Conservation (phyloP, 2,113 vertebrate genomes). For the Brachyhypopomus gauderio region DNA sequence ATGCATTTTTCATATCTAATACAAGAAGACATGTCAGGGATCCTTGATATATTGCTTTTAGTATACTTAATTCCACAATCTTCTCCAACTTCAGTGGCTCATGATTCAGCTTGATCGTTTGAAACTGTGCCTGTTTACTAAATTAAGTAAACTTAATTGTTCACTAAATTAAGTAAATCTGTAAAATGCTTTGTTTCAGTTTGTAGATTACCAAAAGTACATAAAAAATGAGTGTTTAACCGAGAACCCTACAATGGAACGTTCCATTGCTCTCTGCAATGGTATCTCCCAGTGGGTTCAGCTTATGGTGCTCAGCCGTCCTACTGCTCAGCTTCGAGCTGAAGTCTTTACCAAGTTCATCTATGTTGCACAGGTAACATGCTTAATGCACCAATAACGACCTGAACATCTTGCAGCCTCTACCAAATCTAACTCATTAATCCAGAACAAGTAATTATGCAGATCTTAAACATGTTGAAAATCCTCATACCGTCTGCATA, state of each 20-base stretch:
- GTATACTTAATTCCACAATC: background rate
- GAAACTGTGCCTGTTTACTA: too few species aligned
- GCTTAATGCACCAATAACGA: background rate
- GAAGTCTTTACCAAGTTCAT: constrained; percentile 98
- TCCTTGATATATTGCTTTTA: background rate
- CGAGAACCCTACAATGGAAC: constrained; percentile 92
- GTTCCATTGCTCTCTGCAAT: constrained; percentile 95
- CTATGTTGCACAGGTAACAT: constrained; percentile 89
- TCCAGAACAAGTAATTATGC: background rate
- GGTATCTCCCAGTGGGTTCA: constrained; percentile 98
- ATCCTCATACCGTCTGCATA: background rate
- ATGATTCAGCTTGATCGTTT: too few species aligned
- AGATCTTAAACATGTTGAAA: background rate
- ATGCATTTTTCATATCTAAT: too few species aligned
- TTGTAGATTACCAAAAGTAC: constrained; percentile 96
- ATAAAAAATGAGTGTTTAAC: constrained; percentile 91
- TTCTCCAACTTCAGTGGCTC: too few species aligned
- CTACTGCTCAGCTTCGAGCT: constrained; percentile 91
- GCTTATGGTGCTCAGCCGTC: constrained; percentile 97
- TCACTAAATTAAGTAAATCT: background rate
- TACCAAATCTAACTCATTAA: background rate
- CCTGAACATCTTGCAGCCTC: background rate
- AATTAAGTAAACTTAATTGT: too few species aligned
- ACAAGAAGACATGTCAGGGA: background rate
- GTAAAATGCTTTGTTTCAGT: constrained; percentile 70